Percentiles rank a stretch among this genome's conserved stretches.
Conservation (phyloP, 1,140 invertebrate species). For the Leptinotarsa lineolata region DNA sequence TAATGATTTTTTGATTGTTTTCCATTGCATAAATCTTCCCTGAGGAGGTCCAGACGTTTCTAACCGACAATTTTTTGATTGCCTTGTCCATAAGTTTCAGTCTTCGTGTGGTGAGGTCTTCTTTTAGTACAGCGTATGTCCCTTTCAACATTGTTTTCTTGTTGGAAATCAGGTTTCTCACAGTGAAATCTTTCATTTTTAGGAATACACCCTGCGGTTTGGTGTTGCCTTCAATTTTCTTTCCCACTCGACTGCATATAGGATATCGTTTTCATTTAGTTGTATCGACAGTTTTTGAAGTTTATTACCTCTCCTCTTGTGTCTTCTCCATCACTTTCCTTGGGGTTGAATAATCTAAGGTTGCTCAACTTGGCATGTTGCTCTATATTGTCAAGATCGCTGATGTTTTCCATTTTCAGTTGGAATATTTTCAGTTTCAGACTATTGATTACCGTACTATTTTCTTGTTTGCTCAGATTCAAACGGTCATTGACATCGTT, state of each 20-base stretch:
- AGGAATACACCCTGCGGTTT: neutral
- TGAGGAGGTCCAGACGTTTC: conserved; percentile 4
- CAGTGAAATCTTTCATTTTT: neutral
- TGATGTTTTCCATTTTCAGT: neutral
- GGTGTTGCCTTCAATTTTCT: neutral
- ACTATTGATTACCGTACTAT: neutral
- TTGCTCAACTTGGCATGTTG: neutral
- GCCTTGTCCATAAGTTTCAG: neutral
- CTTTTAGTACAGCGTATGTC: neutral
- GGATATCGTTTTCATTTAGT: neutral
- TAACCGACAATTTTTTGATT: neutral
- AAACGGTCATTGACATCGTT: too few species aligned
- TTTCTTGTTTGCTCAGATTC: neutral
- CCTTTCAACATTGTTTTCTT: conserved; percentile 2
- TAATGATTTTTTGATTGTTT: conserved; percentile 2
- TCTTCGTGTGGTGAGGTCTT: conserved; percentile 9
- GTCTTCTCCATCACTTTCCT: conserved; percentile 8
- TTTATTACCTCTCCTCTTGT: conserved; percentile 8
- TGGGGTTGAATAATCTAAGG: neutral
- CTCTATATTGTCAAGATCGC: neutral
- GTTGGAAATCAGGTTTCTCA: neutral
- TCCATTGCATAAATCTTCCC: neutral
- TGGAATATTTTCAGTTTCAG: neutral
- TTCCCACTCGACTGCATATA: conserved; percentile 5
- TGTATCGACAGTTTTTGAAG: neutral